Base-by-base conservation (phyloP, 2,113 vertebrate genomes). In the Thalassarche chlororhynchos region DNA sequence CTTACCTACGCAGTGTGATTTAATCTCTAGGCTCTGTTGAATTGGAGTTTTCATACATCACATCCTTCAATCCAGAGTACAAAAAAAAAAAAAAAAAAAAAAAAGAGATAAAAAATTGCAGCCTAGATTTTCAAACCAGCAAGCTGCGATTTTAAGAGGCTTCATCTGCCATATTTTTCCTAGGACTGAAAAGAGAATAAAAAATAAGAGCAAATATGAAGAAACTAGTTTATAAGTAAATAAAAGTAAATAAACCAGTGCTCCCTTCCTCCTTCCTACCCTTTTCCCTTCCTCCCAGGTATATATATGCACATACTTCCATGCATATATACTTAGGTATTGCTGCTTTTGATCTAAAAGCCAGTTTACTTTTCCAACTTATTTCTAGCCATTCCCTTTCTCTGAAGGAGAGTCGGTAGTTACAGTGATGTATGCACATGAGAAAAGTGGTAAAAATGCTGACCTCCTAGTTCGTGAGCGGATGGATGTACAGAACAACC, bases 11-110 rank as follows among this genome's bases (percentile, higher is more conserved):
- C 75, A 54, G 25, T 79, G 80, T 40, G 82, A 91, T 92, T 95
- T 94, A 91, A 94, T 95, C 81, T 96, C 66, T 62, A 87, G 76
- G 36, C 55, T 87, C 54, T 82, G 72, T 79, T 89, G 57, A 64
- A 80, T 66, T 65, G 76, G 85, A 88, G 54, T 82, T 93, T 94
- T 81, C 79, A 51, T 69, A 58, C 36, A 46, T 84, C 46, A 75
- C 16, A 32, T 78, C 84, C 54, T 94, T 87, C 81, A 85, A 84
- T 49, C 62, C 40, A 40, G 46, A 87, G 34, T 62, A 77, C 8
- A 46, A 58, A 61, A 40, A 68, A 64, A 46, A 58, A 36, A 54
- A 69, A 57, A 61, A 46, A 68, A 64, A 51, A 52, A 36, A 47
- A 69, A 57, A 46, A 34, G 61, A 21, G 2, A 6, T 8, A 46